Percentiles rank a stretch among this genome's conserved stretches.
Evolutionary conservation across 2,113 vertebrate species (phyloP).

Genomic region (Acanthisitta chloris): DNA sequence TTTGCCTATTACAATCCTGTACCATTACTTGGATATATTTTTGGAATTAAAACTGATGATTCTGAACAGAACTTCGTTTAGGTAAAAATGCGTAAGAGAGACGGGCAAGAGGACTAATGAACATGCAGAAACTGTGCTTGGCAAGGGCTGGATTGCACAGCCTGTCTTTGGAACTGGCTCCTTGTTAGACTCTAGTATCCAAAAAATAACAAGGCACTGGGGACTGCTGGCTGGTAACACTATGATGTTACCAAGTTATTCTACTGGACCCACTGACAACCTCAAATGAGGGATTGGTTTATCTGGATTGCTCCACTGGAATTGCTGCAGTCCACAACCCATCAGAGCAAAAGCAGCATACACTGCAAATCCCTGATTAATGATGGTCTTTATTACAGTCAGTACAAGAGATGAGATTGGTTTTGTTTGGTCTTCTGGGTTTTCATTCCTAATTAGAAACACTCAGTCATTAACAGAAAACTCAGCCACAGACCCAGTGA

Average conservation of each 20-base stretch:
- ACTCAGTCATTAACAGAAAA: not conserved
- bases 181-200: not conserved
- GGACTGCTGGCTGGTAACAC: not conserved
- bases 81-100: not conserved
- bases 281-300: not conserved
- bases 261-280: not conserved
- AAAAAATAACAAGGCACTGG: not conserved
- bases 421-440: not conserved
- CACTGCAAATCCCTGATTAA: not conserved
- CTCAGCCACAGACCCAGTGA: not conserved
- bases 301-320: not conserved
- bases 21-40: not conserved
- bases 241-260: not conserved
- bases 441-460: conserved; percentile 40
- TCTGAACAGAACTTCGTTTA: not conserved
- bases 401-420: not conserved
- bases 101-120: not conserved
- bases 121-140: not conserved
- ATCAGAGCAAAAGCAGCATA: not conserved
- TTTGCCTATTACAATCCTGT: not conserved
- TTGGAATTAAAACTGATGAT: not conserved
- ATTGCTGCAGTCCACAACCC: not conserved
- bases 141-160: not conserved
- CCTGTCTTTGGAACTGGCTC: not conserved
- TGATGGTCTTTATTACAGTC: not conserved